A percentile compares a stretch with the other conserved stretches of the same genome.
phyloP scores from a whole-genome alignment of 1,140 invertebrate species.

The Drosophila sproati region DNA sequence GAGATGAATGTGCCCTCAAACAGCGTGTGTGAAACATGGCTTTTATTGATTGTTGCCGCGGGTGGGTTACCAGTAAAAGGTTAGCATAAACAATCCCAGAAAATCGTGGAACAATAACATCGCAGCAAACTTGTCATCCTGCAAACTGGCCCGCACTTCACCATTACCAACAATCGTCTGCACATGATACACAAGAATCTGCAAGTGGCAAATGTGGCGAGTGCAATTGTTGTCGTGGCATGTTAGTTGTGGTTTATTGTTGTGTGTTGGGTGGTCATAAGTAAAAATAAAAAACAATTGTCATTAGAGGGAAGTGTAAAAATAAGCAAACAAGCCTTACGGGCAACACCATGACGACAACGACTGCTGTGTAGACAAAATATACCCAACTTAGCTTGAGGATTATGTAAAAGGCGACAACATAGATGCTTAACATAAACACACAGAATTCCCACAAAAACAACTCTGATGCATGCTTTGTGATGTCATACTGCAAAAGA shows the following conservation, averaged over 20 bases:
- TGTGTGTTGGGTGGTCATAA: background rate
- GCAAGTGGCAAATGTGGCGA: conserved; percentile 48
- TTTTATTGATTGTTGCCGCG: conserved; percentile 43
- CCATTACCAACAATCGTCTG: conserved; percentile 54
- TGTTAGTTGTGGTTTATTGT: background rate
- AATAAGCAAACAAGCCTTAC: conserved; percentile 48
- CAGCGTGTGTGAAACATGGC: conserved; percentile 26
- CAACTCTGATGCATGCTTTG: conserved; percentile 17
- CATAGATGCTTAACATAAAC: conserved; percentile 49
- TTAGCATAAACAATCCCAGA: conserved; percentile 54
- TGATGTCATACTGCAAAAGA: conserved; percentile 46
- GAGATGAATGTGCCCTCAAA: background rate
- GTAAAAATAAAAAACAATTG: background rate
- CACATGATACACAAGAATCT: conserved; percentile 69
- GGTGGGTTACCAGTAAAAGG: conserved; percentile 56
- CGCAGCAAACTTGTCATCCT: conserved; percentile 56
- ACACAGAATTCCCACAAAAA: conserved; percentile 19
- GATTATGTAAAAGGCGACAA: conserved; percentile 11
- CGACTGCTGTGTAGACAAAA: conserved; percentile 38
- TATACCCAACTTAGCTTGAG: conserved; percentile 18
- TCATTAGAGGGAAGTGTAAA: conserved; percentile 20
- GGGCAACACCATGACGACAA: conserved; percentile 34
- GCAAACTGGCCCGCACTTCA: conserved; percentile 18
- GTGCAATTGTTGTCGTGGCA: background rate
- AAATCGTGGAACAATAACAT: conserved; percentile 67